phyloP scores from a whole-genome alignment of 2,888 invertebrate species.

The Drosophila ezoana region DNA sequence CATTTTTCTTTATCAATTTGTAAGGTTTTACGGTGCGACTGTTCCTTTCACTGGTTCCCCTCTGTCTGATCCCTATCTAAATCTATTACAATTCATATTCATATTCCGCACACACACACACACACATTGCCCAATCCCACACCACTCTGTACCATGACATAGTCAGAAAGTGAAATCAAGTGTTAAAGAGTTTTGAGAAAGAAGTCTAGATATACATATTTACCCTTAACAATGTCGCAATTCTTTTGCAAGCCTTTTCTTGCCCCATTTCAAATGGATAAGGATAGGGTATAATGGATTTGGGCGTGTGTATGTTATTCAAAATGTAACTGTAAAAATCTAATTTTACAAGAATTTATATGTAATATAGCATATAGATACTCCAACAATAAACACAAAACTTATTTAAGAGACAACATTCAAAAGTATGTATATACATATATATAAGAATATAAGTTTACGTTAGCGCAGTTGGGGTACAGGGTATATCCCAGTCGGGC shows the following conservation, averaged over 20 bases:
- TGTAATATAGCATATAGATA: too few relatives aligned
- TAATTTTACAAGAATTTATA: too few relatives aligned
- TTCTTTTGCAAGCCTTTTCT: constrained; percentile 15
- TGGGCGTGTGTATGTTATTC: background rate
- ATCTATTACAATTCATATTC: constrained; percentile 78
- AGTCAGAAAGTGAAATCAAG: constrained; percentile 73
- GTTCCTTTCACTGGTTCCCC: constrained; percentile 53
- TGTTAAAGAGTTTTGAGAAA: constrained; percentile 73
- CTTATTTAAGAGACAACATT: too few relatives aligned
- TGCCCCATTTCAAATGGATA: background rate
- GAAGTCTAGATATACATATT: constrained; percentile 38
- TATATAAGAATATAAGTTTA: too few relatives aligned
- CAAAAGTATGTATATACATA: too few relatives aligned
- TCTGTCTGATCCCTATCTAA: constrained; percentile 70
- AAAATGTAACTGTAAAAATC: background rate
- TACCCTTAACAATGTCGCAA: constrained; percentile 42
- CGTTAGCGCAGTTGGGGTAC: too few relatives aligned
- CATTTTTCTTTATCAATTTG: constrained; percentile 53
- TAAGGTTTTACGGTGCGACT: constrained; percentile 65
- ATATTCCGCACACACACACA: constrained; percentile 65
- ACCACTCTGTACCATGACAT: constrained; percentile 21
- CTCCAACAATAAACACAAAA: too few relatives aligned
- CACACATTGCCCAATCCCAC: background rate
- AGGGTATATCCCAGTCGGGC: background rate
- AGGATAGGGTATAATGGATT: background rate